A percentile compares a stretch with the other conserved stretches of the same genome.
phyloP scores from a whole-genome alignment of 2,113 vertebrate species.

The Engraulis encrasicolus region DNA sequence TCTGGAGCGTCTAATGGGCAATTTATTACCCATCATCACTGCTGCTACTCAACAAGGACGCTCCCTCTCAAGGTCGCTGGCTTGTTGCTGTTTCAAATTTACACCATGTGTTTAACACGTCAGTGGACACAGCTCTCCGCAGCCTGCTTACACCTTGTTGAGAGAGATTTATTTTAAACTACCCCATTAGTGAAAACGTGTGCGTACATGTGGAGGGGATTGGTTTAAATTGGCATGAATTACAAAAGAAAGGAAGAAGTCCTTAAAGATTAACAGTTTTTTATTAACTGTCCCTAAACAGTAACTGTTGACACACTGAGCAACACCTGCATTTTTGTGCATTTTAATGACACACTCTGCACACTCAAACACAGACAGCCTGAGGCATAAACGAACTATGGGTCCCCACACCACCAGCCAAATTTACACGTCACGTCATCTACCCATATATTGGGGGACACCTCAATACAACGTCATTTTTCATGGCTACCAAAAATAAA shows the following conservation, averaged over 20 bases:
- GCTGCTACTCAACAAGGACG: not conserved
- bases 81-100: not conserved
- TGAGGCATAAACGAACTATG: too few relatives aligned
- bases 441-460: too few relatives aligned
- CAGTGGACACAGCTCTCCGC: not conserved
- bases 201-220: too few relatives aligned
- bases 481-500: too few relatives aligned
- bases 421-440: too few relatives aligned
- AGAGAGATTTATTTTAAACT: not conserved
- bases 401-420: not conserved
- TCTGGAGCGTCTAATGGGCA: not conserved
- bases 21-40: not conserved
- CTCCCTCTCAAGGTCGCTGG: not conserved
- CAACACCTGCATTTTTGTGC: not conserved
- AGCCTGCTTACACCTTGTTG: not conserved
- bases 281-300: too few relatives aligned
- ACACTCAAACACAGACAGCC: not conserved
- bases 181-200: too few relatives aligned
- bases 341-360: not conserved
- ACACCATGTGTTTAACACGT: not conserved
- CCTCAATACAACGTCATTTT: too few relatives aligned
- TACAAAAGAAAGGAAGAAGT: too few relatives aligned
- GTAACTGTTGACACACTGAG: not conserved
- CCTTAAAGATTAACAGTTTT: not conserved
- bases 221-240: too few relatives aligned